Evolutionary conservation across 2,888 invertebrate species (phyloP).

Genomic region (Sphinx pinastri): DNA sequence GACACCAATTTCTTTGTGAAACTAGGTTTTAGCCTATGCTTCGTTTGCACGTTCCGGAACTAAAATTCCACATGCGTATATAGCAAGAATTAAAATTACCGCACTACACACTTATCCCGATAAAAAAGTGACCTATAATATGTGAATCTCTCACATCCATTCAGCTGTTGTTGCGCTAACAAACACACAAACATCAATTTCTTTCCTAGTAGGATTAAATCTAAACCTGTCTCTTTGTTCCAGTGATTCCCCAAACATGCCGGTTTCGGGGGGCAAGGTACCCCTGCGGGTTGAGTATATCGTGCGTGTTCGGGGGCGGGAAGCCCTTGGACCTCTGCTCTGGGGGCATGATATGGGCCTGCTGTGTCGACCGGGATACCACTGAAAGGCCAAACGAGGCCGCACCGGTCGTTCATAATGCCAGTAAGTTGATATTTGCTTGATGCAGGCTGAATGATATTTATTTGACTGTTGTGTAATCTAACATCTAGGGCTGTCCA

Average conservation of each 20-base stretch:
- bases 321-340: constrained; percentile 95
- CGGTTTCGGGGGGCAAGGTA: constrained; percentile 93
- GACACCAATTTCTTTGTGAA: too few species aligned
- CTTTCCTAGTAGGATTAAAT: neutral
- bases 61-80: too few species aligned
- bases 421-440: constrained; percentile 87
- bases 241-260: constrained; percentile 95
- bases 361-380: constrained; percentile 92
- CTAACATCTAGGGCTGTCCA: too few species aligned
- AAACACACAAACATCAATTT: too few species aligned
- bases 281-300: constrained; percentile 95
- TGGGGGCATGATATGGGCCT: constrained; percentile 97
- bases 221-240: constrained; percentile 53
- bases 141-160: too few species aligned
- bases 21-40: too few species aligned
- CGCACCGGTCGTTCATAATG: constrained; percentile 90
- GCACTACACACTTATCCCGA: too few species aligned
- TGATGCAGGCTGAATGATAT: neutral
- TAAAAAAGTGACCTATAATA: too few species aligned
- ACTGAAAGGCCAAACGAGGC: constrained; percentile 83
- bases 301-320: constrained; percentile 94
- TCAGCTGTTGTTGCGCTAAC: too few species aligned
- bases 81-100: too few species aligned
- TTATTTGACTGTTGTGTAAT: neutral
- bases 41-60: too few species aligned